Evolutionary conservation across 2,888 invertebrate species (phyloP).

Genomic region (Rotaria sp.): DNA sequence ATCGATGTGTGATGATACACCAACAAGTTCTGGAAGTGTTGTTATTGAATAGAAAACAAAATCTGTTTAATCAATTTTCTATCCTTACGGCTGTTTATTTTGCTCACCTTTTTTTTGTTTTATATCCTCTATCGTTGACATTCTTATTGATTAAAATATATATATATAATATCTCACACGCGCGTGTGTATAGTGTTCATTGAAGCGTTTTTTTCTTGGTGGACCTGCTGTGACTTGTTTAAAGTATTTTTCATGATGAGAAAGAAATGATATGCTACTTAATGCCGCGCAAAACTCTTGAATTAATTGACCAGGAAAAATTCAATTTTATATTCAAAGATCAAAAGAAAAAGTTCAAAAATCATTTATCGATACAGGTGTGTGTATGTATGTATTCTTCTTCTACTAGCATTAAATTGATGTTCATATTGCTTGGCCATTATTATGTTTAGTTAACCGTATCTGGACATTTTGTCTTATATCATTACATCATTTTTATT

Average conservation of each 20-base stretch:
- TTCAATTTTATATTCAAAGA: background rate
- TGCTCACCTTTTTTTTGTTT: background rate
- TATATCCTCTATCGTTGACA: background rate
- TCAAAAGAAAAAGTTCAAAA: background rate
- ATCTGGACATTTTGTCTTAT: background rate
- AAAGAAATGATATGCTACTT: conserved; percentile 20
- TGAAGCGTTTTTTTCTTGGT: background rate
- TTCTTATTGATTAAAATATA: background rate
- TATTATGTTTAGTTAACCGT: background rate
- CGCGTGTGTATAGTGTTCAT: background rate
- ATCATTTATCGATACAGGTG: conserved; percentile 16
- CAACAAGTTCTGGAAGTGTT: conserved; percentile 20
- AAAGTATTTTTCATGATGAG: background rate
- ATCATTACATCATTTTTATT: conserved; percentile 4
- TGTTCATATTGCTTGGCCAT: background rate
- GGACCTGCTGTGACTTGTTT: background rate
- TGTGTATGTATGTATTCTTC: background rate
- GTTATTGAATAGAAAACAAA: background rate
- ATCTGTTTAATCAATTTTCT: too few relatives aligned
- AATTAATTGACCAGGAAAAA: conserved; percentile 26
- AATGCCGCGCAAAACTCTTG: conserved; percentile 25
- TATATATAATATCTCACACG: background rate
- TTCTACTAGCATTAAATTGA: background rate
- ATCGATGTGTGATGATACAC: background rate
- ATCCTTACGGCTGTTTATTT: background rate